Evolutionary conservation across 2,888 invertebrate genomes (phyloP).

Genomic region (Sabatieria punctata): DNA sequence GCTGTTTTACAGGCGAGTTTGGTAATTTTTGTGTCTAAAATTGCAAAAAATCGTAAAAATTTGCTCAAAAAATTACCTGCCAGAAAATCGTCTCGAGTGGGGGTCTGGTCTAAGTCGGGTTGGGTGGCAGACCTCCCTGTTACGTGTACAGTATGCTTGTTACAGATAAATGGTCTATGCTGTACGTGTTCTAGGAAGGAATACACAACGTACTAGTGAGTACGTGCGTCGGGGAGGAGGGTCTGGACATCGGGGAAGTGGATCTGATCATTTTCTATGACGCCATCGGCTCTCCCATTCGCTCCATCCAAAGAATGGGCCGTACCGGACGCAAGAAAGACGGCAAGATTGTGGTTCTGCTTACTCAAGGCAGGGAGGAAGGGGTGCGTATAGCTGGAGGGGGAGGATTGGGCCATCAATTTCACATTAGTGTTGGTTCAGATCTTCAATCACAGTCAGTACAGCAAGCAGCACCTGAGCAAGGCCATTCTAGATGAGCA

Average conservation of each 20-base stretch:
- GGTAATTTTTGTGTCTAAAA: too few relatives aligned
- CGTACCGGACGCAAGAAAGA: conserved; percentile 73
- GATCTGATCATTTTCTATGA: conserved; percentile 88
- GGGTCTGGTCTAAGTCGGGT: too few relatives aligned
- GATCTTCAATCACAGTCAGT: conserved; percentile 35
- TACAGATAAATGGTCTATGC: too few relatives aligned
- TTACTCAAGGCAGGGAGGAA: conserved; percentile 66
- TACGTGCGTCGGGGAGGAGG: conserved; percentile 84
- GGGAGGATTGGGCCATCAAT: too few relatives aligned
- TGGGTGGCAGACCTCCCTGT: too few relatives aligned
- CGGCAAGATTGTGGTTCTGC: conserved; percentile 61
- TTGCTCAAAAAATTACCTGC: too few relatives aligned
- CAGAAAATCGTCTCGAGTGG: too few relatives aligned
- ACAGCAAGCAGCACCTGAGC: conserved; percentile 33
- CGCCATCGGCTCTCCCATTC: conserved; percentile 61
- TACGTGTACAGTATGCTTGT: too few relatives aligned
- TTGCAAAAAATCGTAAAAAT: too few relatives aligned
- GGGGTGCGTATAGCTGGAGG: conserved; percentile 42
- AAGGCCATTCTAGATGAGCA: conserved; percentile 29
- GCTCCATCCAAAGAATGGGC: conserved; percentile 67
- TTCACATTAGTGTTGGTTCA: conserved; percentile 16
- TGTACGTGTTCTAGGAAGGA: too few relatives aligned
- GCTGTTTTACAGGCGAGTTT: too few relatives aligned
- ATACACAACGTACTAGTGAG: conserved; percentile 59
- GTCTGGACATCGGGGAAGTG: conserved; percentile 67